phyloP scores from a whole-genome alignment of 2,888 invertebrate species.

The Nomada fabriciana region DNA sequence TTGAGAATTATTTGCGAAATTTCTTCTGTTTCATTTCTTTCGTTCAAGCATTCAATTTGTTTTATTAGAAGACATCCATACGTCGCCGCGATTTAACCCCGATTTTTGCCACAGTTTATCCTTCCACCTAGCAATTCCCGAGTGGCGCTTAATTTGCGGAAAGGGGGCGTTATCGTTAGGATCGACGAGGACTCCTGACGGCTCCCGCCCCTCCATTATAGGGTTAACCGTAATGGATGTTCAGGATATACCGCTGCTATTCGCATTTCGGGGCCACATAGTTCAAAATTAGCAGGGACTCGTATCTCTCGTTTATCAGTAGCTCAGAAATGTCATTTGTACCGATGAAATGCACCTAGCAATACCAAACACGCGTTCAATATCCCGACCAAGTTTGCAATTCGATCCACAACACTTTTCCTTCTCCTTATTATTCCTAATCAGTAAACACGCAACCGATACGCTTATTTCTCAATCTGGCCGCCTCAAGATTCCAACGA shows the following conservation, averaged over 20 bases:
- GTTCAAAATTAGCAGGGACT: slow-evolving; percentile 40
- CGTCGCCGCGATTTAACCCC: slow-evolving; percentile 1
- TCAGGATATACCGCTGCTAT: slow-evolving; percentile 25
- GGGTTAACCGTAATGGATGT: slow-evolving; percentile 60
- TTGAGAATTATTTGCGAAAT: too few species aligned
- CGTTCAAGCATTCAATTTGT: background rate
- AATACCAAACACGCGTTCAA: slow-evolving; percentile 5
- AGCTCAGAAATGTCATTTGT: slow-evolving; percentile 16
- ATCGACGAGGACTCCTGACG: slow-evolving; percentile 49
- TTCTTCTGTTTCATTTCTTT: too few species aligned
- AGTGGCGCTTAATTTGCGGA: slow-evolving; percentile 56
- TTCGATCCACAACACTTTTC: background rate
- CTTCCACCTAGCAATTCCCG: slow-evolving; percentile 15
- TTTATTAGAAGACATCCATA: background rate
- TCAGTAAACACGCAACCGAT: too few species aligned
- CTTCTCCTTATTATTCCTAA: too few species aligned
- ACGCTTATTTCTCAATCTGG: too few species aligned
- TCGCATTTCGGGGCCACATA: slow-evolving; percentile 41
- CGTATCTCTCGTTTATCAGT: slow-evolving; percentile 40
- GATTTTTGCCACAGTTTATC: slow-evolving; percentile 48
- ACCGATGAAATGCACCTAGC: background rate
- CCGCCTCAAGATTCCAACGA: too few species aligned
- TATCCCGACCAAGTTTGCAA: background rate
- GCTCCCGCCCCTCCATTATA: slow-evolving; percentile 48
- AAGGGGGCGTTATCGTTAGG: slow-evolving; percentile 61